These are phyloP conservation scores for Brachymystax lenok DNA, from an alignment of 2,797 vertebrate species.

Conservation along the genomic window DNA sequence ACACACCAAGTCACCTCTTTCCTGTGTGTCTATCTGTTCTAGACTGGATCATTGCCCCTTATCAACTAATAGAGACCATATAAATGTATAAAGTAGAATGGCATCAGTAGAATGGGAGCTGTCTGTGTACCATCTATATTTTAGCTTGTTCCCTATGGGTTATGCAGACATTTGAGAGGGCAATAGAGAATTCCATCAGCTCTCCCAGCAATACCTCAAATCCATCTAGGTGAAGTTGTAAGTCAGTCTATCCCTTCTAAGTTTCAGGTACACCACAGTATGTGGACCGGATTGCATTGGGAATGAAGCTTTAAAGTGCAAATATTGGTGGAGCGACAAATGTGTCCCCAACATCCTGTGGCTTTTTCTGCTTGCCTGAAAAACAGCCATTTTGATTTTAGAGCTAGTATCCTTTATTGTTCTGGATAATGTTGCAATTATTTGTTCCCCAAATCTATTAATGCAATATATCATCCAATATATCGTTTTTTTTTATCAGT, in stretches of 20 bases:
- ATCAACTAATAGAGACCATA: neutral
- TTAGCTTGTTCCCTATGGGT: neutral
- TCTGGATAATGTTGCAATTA: neutral
- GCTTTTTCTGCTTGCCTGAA: slow-evolving; percentile 22
- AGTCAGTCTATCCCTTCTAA: slow-evolving; percentile 14
- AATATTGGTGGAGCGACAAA: slow-evolving; percentile 42
- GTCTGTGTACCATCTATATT: neutral
- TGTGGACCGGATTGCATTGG: slow-evolving; percentile 28
- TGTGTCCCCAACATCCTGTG: slow-evolving; percentile 22
- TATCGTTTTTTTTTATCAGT: neutral
- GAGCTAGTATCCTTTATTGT: too few species aligned
- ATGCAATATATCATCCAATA: neutral
- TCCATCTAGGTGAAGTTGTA: slow-evolving; percentile 38
- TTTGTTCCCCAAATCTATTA: slow-evolving; percentile 1
- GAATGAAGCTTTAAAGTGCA: slow-evolving; percentile 28
- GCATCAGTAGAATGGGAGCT: neutral
- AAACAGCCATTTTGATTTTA: too few species aligned
- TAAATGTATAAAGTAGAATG: neutral
- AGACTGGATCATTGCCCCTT: slow-evolving; percentile 22
- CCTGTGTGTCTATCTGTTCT: neutral
- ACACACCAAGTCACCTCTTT: slow-evolving; percentile 8
- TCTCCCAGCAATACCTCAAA: slow-evolving; percentile 31
- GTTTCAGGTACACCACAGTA: slow-evolving; percentile 27
- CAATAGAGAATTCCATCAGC: slow-evolving; percentile 15
- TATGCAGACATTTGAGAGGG: neutral